Evolutionary conservation across 1,140 invertebrate genomes (phyloP), one percentile per base, ranked within the genome.

Genomic region (Aphidius ervi): DNA sequence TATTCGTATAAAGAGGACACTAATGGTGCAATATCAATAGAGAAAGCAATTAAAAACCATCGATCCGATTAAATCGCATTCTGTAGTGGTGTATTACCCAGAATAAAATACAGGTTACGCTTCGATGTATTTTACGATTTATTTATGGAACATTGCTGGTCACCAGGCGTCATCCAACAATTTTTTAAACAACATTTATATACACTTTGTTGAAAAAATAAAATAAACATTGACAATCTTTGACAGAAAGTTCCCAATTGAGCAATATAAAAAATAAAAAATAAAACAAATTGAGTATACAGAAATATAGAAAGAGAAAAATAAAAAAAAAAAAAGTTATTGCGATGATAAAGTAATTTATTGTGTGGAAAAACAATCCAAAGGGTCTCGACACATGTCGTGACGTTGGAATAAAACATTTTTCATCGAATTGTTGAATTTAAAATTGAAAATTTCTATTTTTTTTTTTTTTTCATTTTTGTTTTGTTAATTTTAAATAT

Each of bases 311-410:
- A 10, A 54, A 54, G 42, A 40, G 42, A 42, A 54, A 41, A 41
- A 54, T 61, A 41, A 16, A 58, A 9, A 55, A 5, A n/a, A 50
- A 61, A 61, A 61, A 56, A 61, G 20, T 61, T 56, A 56, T 54
- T 50, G 54, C 59, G 16, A 59, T 47, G 57, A 61, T 61, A 53
- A 53, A 61, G 59, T 61, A 56, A 61, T 61, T 61, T 61, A 61
- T 61, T 43, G 53, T 9, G 39, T 9, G 20, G 9, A 31, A 42
- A 56, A 41, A 61, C 59, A 39, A 61, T 42, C 56, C 59, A 61
- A 61, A 61, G 59, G 59, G 53, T 54, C 16, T 16, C 16, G 16
- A 16, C 16, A 16, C 16, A 16, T 16, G 16, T 16, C 54, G 10
- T 40, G 8, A 46, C 53, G 8, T 45, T n/a, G 23, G 40, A 31